Percentiles rank a stretch among this genome's conserved stretches.
phyloP scores from a whole-genome alignment of 1,140 invertebrate species.

The Meloidogyne exigua region DNA sequence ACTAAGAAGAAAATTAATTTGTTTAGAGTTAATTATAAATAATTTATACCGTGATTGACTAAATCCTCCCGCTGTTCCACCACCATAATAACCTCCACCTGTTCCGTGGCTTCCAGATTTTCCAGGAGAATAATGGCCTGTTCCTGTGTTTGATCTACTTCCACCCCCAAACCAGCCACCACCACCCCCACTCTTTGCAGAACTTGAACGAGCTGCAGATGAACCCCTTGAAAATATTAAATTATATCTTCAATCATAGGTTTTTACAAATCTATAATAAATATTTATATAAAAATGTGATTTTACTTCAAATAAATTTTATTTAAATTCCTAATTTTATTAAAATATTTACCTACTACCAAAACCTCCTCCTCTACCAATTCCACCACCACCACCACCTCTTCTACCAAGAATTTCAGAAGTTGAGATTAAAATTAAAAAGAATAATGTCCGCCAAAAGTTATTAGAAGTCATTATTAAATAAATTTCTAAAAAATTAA shows the following conservation, averaged over 20 bases:
- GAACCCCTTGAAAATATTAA: conserved; percentile 13
- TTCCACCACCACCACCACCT: background rate
- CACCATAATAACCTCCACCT: conserved; percentile 26
- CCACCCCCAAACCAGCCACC: conserved; percentile 23
- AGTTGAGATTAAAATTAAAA: background rate
- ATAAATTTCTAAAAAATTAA: background rate
- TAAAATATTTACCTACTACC: conserved; percentile 17
- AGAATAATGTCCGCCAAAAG: background rate
- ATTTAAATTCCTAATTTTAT: too few species aligned
- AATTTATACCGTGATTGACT: background rate
- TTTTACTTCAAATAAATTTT: too few species aligned
- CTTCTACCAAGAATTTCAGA: background rate
- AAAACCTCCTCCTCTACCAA: conserved; percentile 25
- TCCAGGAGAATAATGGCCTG: conserved; percentile 20
- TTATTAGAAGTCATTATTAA: background rate
- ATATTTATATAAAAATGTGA: too few species aligned
- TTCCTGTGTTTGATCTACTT: conserved; percentile 14
- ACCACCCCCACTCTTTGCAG: conserved; percentile 13
- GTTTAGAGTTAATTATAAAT: background rate
- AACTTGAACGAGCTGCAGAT: conserved; percentile 22
- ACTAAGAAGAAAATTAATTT: conserved; percentile 34
- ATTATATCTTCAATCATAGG: too few species aligned
- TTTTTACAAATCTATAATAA: too few species aligned
- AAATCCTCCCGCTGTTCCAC: conserved; percentile 16
- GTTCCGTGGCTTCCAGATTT: background rate